Conservation (phyloP, 1,140 invertebrate species). For the Trichogramma pretiosum region DNA sequence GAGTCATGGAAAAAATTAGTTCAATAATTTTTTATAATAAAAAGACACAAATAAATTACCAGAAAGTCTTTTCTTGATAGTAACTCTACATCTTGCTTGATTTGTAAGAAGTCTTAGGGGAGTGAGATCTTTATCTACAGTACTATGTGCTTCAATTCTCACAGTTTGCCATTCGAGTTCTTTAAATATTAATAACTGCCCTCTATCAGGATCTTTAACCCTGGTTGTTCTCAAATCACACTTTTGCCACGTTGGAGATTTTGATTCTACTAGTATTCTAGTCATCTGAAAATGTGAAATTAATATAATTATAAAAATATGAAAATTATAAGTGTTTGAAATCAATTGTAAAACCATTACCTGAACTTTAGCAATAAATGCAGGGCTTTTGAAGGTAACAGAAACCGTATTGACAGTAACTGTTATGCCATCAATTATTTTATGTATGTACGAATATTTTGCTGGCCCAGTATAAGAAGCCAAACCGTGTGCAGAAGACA, state of each 20-base stretch:
- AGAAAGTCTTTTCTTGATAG: constrained; percentile 87
- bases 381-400: constrained; percentile 86
- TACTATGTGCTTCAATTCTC: constrained; percentile 84
- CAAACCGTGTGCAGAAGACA: constrained; percentile 49
- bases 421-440: constrained; percentile 96
- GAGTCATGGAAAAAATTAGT: neutral
- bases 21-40: constrained; percentile 1
- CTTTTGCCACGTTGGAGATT: constrained; percentile 79
- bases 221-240: constrained; percentile 79
- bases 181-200: constrained; percentile 93
- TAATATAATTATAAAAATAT: constrained; percentile 9
- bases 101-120: constrained; percentile 90
- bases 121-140: constrained; percentile 69
- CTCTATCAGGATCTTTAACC: constrained; percentile 78
- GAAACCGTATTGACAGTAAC: constrained; percentile 89
- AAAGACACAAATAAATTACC: constrained; percentile 59
- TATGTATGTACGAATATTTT: constrained; percentile 85
- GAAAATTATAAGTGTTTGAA: neutral
- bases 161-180: constrained; percentile 95
- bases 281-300: constrained; percentile 63
- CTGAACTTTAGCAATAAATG: constrained; percentile 90
- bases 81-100: constrained; percentile 89
- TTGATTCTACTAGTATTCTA: constrained; percentile 83
- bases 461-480: constrained; percentile 49
- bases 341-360: constrained; percentile 36